These are phyloP conservation scores for Crossocerus cetratus DNA, from an alignment of 2,888 invertebrate species.

Conservation along the genomic window DNA sequence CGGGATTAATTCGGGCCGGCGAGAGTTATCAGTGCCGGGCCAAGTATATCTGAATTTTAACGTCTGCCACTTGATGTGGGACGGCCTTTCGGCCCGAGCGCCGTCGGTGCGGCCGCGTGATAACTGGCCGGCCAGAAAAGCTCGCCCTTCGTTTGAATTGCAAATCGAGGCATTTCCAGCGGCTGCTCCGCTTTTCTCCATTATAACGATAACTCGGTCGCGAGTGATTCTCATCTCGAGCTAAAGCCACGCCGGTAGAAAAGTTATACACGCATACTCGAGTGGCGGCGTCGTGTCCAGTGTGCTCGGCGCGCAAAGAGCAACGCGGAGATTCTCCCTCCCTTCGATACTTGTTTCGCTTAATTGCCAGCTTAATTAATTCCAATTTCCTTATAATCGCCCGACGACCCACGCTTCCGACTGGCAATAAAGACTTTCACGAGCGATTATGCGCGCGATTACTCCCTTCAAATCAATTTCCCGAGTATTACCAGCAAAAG, in stretches of 20 bases:
- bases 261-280: not conserved
- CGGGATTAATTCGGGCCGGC: constrained; percentile 38
- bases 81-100: not conserved
- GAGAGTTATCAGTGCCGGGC: constrained; percentile 37
- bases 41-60: constrained; percentile 40
- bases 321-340: not conserved
- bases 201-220: constrained; percentile 26
- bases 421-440: too few relatives aligned
- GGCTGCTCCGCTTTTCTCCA: constrained; percentile 43
- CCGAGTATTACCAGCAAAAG: too few relatives aligned
- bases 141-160: constrained; percentile 55
- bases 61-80: constrained; percentile 39
- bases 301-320: too few relatives aligned
- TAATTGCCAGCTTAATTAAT: constrained; percentile 1
- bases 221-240: constrained; percentile 24
- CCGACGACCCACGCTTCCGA: too few relatives aligned
- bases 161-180: constrained; percentile 39
- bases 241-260: constrained; percentile 21
- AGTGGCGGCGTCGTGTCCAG: not conserved
- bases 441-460: too few relatives aligned
- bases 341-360: not conserved
- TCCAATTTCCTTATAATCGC: not conserved
- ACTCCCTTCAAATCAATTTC: too few relatives aligned
- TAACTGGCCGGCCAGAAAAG: constrained; percentile 28
- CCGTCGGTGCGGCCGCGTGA: constrained; percentile 7